These are phyloP conservation scores for Prinia subflava DNA, from an alignment of 2,113 vertebrate genomes.

Conservation along the genomic window DNA sequence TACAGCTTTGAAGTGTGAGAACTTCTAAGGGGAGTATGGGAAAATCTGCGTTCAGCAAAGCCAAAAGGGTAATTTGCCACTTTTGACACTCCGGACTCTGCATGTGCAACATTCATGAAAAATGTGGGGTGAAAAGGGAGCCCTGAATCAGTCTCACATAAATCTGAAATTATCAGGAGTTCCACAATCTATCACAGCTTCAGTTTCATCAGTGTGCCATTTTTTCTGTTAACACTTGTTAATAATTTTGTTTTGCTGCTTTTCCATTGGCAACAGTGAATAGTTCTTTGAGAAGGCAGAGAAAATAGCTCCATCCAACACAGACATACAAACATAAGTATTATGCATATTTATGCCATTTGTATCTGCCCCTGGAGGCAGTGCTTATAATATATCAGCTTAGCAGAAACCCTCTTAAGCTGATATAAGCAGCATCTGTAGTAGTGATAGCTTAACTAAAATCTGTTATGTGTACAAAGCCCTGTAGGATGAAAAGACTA, in stretches of 20 bases:
- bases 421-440: not conserved
- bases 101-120: not conserved
- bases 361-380: not conserved
- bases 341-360: not conserved
- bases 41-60: not conserved
- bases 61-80: not conserved
- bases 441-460: not conserved
- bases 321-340: not conserved
- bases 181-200: not conserved
- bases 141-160: not conserved
- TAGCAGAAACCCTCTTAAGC: not conserved
- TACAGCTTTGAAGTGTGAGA: not conserved
- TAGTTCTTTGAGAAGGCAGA: not conserved
- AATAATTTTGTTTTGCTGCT: not conserved
- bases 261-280: not conserved
- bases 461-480: not conserved
- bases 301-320: not conserved
- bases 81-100: not conserved
- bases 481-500: not conserved
- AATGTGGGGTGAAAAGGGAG: not conserved
- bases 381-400: not conserved
- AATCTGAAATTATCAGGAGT: not conserved
- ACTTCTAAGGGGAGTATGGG: not conserved
- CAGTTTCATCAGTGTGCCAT: not conserved
- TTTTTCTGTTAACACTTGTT: not conserved